These are phyloP conservation scores for Hydrotaea cyrtoneurina DNA, from an alignment of 2,888 invertebrate species.

Conservation along the genomic window DNA sequence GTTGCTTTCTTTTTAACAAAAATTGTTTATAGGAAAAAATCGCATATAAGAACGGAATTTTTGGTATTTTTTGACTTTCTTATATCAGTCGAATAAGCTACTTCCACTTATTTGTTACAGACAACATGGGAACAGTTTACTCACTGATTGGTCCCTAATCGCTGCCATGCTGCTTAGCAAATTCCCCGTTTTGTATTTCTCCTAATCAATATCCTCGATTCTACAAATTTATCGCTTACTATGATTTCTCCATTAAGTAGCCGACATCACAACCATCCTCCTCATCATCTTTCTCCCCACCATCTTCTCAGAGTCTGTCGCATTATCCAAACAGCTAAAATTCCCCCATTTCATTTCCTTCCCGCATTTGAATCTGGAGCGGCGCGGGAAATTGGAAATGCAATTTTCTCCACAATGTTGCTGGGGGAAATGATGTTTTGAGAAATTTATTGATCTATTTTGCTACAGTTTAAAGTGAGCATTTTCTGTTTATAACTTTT, in stretches of 20 bases:
- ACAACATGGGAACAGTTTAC: too few species aligned
- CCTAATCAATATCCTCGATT: not conserved
- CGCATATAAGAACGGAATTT: too few species aligned
- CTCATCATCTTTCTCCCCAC: not conserved
- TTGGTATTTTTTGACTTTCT: too few species aligned
- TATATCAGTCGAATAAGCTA: too few species aligned
- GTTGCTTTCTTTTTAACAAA: too few species aligned
- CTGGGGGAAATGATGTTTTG: conserved; percentile 45
- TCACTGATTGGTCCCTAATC: too few species aligned
- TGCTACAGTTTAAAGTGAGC: conserved; percentile 58
- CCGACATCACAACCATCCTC: not conserved
- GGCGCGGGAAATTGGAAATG: conserved; percentile 26
- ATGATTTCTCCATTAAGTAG: not conserved
- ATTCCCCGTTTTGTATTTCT: too few species aligned
- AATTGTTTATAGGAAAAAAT: too few species aligned
- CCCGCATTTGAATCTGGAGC: not conserved
- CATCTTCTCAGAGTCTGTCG: not conserved
- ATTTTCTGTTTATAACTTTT: conserved; percentile 56
- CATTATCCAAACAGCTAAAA: too few species aligned
- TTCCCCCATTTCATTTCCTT: too few species aligned
- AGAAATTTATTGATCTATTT: conserved; percentile 62
- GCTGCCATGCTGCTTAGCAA: too few species aligned
- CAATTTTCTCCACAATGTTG: conserved; percentile 63
- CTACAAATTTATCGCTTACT: not conserved
- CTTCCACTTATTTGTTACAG: too few species aligned